phyloP scores from a whole-genome alignment of 2,113 vertebrate genomes.

The Mormyrus iriodes region DNA sequence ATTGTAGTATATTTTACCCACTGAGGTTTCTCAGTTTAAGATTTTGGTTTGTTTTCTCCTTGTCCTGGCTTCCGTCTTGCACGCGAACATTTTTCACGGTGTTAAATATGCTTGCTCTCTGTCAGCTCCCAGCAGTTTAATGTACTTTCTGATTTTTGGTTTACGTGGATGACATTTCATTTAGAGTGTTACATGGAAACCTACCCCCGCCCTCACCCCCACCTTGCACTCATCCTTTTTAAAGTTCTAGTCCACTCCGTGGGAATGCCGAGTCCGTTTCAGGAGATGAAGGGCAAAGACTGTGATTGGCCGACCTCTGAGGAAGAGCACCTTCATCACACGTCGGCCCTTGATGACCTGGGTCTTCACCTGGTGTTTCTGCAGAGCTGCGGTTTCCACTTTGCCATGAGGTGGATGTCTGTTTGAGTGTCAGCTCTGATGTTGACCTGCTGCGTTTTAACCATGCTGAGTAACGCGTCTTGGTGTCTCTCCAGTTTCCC shows the following conservation, averaged over 20 bases:
- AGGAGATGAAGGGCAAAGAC: neutral
- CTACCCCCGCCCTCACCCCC: neutral
- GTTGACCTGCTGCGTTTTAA: neutral
- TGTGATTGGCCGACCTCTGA: neutral
- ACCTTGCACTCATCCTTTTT: neutral
- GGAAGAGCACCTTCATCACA: neutral
- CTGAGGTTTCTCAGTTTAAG: neutral
- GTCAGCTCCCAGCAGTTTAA: neutral
- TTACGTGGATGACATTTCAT: neutral
- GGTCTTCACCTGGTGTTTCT: neutral
- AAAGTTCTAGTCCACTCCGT: neutral
- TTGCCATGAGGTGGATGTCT: neutral
- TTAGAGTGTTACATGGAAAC: neutral
- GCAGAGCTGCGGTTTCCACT: neutral
- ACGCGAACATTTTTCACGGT: neutral
- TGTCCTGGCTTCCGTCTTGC: neutral
- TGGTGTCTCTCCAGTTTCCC: neutral
- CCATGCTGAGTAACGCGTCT: neutral
- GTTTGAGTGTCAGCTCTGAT: neutral
- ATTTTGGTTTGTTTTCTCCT: neutral
- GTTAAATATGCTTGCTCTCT: neutral
- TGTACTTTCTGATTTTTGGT: neutral
- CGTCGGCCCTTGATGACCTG: neutral
- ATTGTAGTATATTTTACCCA: neutral
- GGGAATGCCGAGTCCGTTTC: neutral